phyloP scores from a whole-genome alignment of 2,888 invertebrate genomes.

The Phaonia tiefii region DNA sequence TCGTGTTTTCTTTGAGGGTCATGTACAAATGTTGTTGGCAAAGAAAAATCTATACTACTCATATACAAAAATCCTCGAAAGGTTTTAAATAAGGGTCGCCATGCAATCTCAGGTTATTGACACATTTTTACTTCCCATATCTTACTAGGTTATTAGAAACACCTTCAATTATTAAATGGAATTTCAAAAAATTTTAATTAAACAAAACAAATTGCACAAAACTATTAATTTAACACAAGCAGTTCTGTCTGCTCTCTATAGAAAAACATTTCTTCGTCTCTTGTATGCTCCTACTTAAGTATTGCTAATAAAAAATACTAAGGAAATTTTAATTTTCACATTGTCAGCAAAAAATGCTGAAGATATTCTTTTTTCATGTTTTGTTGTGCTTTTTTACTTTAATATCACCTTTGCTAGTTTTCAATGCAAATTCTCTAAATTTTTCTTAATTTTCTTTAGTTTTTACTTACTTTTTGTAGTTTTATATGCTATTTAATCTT shows the following conservation, averaged over 20 bases:
- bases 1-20: conserved; percentile 25
- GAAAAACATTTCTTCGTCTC: background rate
- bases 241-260: background rate
- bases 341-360: conserved; percentile 41
- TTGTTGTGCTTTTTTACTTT: background rate
- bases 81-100: no score
- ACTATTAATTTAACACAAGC: background rate
- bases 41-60: conserved; percentile 57
- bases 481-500: background rate
- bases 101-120: no score
- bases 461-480: conserved; percentile 5
- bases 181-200: background rate
- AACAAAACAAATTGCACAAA: conserved; percentile 11
- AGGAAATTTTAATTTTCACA: background rate
- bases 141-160: no score
- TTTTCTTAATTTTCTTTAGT: background rate
- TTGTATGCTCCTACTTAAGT: background rate
- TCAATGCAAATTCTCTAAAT: background rate
- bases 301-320: background rate
- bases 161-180: no score
- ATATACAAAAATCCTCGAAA: background rate
- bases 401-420: conserved; percentile 8
- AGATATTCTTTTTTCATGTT: conserved; percentile 33
- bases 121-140: no score
- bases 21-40: background rate